Conservation (phyloP, 2,888 invertebrate genomes). For the Toxonevra muliebris region DNA sequence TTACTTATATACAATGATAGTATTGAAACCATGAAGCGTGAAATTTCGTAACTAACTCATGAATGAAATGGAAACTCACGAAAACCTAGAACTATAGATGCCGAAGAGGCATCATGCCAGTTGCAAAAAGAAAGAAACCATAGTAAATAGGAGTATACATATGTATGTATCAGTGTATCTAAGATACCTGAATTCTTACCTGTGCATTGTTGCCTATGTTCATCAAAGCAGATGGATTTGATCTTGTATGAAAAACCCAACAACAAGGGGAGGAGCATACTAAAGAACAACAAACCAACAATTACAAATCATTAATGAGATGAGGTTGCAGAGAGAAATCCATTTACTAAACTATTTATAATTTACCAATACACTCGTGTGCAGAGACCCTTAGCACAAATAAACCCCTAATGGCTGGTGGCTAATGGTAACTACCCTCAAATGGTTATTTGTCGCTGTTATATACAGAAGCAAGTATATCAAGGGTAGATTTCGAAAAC, state of each 20-base stretch:
- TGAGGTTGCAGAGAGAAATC: conserved; percentile 3
- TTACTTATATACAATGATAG: neutral
- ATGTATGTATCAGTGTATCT: neutral
- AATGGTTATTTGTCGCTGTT: conserved; percentile 49
- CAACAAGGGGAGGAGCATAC: conserved; percentile 55
- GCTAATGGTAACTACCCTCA: conserved; percentile 52
- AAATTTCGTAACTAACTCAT: neutral
- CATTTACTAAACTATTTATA: conserved; percentile 19
- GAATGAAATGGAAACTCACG: neutral
- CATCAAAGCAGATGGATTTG: neutral
- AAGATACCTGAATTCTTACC: neutral
- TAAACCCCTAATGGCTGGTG: conserved; percentile 26
- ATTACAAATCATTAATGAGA: conserved; percentile 48
- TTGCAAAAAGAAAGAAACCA: neutral
- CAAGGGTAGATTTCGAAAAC: conserved; percentile 36
- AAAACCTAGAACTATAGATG: neutral
- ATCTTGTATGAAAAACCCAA: conserved; percentile 19
- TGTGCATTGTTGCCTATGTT: neutral
- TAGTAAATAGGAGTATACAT: too few relatives aligned
- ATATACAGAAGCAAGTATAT: neutral
- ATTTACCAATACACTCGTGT: conserved; percentile 27
- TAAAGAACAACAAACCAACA: conserved; percentile 44
- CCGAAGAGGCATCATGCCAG: too few relatives aligned
- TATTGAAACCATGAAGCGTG: conserved; percentile 14
- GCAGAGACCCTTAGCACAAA: conserved; percentile 13